Evolutionary conservation across 2,113 vertebrate species (phyloP).

Genomic region (Hyperopisus bebe): DNA sequence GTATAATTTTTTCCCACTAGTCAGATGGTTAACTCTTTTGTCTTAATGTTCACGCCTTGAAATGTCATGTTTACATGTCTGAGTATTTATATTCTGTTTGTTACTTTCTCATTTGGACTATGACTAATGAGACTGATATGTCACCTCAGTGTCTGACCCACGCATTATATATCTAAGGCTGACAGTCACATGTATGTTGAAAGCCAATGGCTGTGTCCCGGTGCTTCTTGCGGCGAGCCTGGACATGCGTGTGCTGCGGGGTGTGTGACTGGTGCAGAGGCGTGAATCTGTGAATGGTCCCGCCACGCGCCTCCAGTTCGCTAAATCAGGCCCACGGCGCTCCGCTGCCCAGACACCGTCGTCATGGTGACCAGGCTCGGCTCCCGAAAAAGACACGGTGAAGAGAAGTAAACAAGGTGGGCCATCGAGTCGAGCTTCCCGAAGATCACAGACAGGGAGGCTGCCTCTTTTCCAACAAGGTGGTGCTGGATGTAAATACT

Average conservation of each 20-base stretch:
- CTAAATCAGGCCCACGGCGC: background rate
- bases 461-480: background rate
- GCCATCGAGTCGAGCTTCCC: background rate
- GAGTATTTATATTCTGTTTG: background rate
- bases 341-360: background rate
- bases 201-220: background rate
- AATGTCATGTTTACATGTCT: background rate
- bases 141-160: background rate
- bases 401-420: background rate
- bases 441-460: background rate
- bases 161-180: background rate
- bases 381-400: background rate
- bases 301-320: background rate
- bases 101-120: background rate
- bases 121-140: background rate
- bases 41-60: background rate
- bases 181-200: background rate
- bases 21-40: background rate
- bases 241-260: background rate
- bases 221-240: background rate
- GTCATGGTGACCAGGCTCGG: background rate
- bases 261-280: background rate
- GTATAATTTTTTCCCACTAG: background rate
- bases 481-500: background rate
- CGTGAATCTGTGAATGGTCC: slow-evolving; percentile 8